Base-by-base conservation (phyloP, 2,888 invertebrate species). In the Mythimna ferrago region DNA sequence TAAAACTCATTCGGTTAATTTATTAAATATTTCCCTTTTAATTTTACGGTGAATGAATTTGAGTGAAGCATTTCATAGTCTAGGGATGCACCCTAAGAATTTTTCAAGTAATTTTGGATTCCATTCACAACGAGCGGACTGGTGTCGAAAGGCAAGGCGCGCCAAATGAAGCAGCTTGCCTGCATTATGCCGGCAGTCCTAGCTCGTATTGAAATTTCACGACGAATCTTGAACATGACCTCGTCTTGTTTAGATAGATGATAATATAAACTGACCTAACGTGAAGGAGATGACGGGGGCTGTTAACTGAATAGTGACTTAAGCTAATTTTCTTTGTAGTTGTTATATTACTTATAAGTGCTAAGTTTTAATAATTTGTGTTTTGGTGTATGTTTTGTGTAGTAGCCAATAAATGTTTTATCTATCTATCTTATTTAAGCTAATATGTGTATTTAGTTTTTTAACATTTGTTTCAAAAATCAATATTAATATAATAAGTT, bases 91-190 rank as follows among this genome's bases (percentile, higher is more conserved):
- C 87, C 90, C 80, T 80, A 85, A 87, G 91, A 91, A 92, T 93
- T 94, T 93, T 94, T 92, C 93, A 89, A 93, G 93, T 93, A 92
- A 94, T 95, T 48, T 94, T 94, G 89, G 92, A 95, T 94, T 94
- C 94, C 91, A 94, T 95, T 94, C 94, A 95, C 94, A 93, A 92
- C 92, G 91, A 89, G 81, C 89, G 82, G 83, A 88, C 86, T 84
- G 83, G 88, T 90, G 89, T 90, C 89, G 91, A 88, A 90, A 89
- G 90, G 88, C 89, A 88, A 89, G 91, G 88, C 89, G 90, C 83
- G 92, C 90, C 92, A 94, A 95, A 94, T 94, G 93, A 94, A 94
- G 91, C 89, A 91, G 89, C 89, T 89, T 80, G 85, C 83, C 86
- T 90, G 91, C 87, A 91, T 90, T 89, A 88, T 76, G 61, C 64